Evolutionary conservation across 2,888 invertebrate genomes (phyloP), one percentile per base, ranked within the genome.

Genomic region (Brenthis hecate): DNA sequence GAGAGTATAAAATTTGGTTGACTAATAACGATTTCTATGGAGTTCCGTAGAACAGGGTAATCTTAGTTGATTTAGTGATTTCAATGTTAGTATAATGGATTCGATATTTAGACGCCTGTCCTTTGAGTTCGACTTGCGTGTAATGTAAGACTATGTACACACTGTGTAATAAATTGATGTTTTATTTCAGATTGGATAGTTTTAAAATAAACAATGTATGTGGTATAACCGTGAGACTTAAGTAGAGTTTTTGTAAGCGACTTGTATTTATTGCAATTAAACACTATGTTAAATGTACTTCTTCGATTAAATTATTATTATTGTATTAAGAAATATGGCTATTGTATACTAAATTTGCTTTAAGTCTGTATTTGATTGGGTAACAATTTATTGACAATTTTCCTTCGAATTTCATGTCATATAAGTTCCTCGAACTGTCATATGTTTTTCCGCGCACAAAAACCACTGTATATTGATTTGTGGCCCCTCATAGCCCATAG

Each of bases 41-140:
- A 80, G 79, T 81, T 81, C 81, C 80, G 80, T 88, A 88, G 86
- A 80, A 87, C 88, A 90, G 88, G 89, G 89, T 89, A 88, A 77
- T 77, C 80, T 79, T 76, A 77, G 65, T 53, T 60, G 53, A 54
- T 60, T 58, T 62, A 67, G 51, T 62, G 16, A 56, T 62, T 67
- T 56, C 61, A 56, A 67, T 62, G 66, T 62, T 67, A 51, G 47
- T 47, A 23, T 55, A 55, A 47, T 14, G 19, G 13, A 28, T 48
- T 48, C 28, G 48, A 48, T 11, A 23, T 60, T 16, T n/a, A 60
- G 28, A 60, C 28, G 48, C 48, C 48, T 48, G 47, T 23, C 58
- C 23, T 47, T 14, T 28, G 23, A 43, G 14, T 62, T 62, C 51
- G 53, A 32, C 32, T 28, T 61, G 32, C 14, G 50, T 61, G n/a